Conservation (phyloP, 1,140 invertebrate species). For the Cherax destructor region DNA sequence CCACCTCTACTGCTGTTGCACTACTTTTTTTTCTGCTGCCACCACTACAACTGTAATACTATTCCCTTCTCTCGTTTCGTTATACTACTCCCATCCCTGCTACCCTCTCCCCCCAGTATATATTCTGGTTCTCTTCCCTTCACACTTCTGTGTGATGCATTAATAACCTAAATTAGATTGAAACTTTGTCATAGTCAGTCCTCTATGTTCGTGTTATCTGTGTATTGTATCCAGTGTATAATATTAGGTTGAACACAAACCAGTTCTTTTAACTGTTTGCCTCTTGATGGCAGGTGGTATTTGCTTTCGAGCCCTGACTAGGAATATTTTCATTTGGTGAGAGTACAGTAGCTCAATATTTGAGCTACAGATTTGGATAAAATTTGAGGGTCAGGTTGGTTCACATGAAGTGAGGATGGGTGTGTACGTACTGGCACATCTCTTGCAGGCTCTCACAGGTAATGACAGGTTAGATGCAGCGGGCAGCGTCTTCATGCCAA, state of each 20-base stretch:
- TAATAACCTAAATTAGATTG: too few species aligned
- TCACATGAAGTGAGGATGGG: constrained; percentile 63
- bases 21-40: too few species aligned
- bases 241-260: not conserved
- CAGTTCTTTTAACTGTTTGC: not conserved
- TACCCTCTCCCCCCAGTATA: too few species aligned
- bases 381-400: constrained; percentile 58
- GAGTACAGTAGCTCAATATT: not conserved
- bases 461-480: constrained; percentile 56
- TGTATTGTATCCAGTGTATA: too few species aligned
- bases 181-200: too few species aligned
- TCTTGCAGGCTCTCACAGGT: constrained; percentile 55
- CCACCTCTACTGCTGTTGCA: too few species aligned
- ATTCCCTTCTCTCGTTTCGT: too few species aligned
- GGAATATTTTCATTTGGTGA: not conserved
- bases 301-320: constrained; percentile 5
- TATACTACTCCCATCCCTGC: too few species aligned
- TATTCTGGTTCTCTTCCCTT: too few species aligned
- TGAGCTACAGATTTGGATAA: not conserved
- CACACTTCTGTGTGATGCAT: too few species aligned
- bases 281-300: not conserved
- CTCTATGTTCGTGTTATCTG: too few species aligned
- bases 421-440: constrained; percentile 30
- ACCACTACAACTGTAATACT: too few species aligned
- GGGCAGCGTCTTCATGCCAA: constrained; percentile 45